Base-by-base conservation (phyloP, 2,888 invertebrate species). In the Sclerodermus sp. region DNA sequence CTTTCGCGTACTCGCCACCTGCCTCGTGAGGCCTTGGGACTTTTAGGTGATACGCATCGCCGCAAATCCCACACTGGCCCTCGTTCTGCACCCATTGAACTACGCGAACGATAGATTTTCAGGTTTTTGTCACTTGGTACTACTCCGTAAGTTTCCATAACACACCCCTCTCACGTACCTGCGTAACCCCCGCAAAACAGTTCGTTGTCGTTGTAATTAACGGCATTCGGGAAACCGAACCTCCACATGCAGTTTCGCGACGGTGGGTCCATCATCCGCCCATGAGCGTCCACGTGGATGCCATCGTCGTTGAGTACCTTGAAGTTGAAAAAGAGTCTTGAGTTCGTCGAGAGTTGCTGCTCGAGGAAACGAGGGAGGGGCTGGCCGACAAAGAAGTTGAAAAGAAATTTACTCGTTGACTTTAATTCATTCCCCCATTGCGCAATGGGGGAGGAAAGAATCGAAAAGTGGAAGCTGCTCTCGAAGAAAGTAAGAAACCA, bases 181-280 rank as follows among this genome's bases (percentile, higher is more conserved):
- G 91, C 88, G 74, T 90, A 91, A 44, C 93, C 95, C 17, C 94
- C 95, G 74, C 96, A 96, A 79, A 91, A 95, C 13, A 95, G 83
- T 79, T 95, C 94, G 70, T 95, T 95, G 78, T 96, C 95, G 68
- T 95, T 93, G 76, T 94, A 96, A 79, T 96, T 93, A 51, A 92
- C 91, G 1, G 95, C 93, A 79, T 91, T 94, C n/a, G 91, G 90
- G 79, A 89, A 96, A 0, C 96, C 96, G 71, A 91, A 91, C 53
- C 96, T 83, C 96, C 96, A 96, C 93, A 95, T 94, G 42, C 91
- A 89, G 80, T 95, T 93, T 52, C 96, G 83, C 0, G 93, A 89
- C 1, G 96, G 95, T 0, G 96, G 96, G 76, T 95, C 92, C 90
- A 94, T 91, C 54, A 96, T 81, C 36, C 94, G 81, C 2, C 95